phyloP scores from a whole-genome alignment of 2,113 vertebrate species.

The Enhydra lutris region DNA sequence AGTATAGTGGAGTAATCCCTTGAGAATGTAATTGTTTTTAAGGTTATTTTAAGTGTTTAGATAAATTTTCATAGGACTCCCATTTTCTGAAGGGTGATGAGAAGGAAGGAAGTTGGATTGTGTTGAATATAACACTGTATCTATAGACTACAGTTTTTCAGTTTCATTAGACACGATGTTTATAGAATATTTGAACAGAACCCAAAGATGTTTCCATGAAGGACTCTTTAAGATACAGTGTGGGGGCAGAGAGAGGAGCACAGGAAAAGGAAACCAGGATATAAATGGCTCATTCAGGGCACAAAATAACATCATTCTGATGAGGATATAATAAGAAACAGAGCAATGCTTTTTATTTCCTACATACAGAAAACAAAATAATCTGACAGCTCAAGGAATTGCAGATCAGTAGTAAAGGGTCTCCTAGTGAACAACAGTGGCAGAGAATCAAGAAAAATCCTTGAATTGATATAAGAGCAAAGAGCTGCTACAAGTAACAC shows the following conservation, averaged over 20 bases:
- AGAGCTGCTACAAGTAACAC: neutral
- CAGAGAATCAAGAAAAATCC: neutral
- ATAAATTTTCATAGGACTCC: neutral
- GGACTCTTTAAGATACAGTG: neutral
- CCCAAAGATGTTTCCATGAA: neutral
- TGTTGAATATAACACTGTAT: neutral
- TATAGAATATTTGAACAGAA: neutral
- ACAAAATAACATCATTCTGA: neutral
- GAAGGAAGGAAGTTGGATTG: neutral
- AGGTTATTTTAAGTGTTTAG: neutral
- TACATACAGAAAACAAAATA: neutral
- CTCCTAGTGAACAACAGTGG: neutral
- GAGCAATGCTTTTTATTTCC: neutral
- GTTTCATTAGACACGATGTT: neutral
- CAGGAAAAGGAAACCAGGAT: neutral
- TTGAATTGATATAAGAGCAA: neutral
- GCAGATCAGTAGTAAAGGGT: neutral
- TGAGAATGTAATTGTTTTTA: neutral
- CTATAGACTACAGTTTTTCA: neutral
- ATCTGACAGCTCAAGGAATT: neutral
- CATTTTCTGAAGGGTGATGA: neutral
- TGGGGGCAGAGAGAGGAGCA: fast-evolving
- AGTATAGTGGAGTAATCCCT: neutral
- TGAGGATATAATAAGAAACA: neutral
- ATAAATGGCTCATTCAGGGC: neutral